phyloP scores from a whole-genome alignment of 2,797 vertebrate species.

The Cygnus olor region DNA sequence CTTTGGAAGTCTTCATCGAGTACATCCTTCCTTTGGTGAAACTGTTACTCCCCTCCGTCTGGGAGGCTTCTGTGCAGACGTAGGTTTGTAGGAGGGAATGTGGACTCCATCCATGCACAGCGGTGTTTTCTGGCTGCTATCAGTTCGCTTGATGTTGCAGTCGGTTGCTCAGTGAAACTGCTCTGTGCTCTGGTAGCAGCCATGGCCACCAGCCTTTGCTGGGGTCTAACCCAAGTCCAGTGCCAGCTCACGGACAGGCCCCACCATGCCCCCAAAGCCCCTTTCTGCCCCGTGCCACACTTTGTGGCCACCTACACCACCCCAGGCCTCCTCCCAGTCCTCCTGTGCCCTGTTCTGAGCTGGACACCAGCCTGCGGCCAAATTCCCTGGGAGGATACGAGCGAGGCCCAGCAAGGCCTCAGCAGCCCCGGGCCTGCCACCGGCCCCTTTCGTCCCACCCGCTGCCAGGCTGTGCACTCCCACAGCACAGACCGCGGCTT shows the following conservation, averaged over 20 bases:
- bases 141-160: neutral
- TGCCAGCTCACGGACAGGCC: neutral
- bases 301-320: no score
- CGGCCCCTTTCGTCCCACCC: neutral
- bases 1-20: neutral
- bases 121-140: neutral
- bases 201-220: neutral
- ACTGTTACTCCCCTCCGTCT: neutral
- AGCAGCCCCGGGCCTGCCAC: rapidly evolving
- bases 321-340: rapidly evolving
- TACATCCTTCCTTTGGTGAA: neutral
- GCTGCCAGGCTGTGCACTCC: neutral
- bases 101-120: neutral
- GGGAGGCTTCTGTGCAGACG: neutral
- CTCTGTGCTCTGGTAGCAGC: rapidly evolving
- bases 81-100: neutral
- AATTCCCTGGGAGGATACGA: neutral
- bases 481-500: neutral
- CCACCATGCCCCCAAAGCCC: neutral
- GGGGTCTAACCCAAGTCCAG: neutral
- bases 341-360: neutral
- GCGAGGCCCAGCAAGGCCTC: neutral
- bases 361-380: rapidly evolving
- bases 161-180: neutral
- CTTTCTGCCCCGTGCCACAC: no score